Conservation (phyloP, 2,797 vertebrate species). For the Chromobotia macracanthus region DNA sequence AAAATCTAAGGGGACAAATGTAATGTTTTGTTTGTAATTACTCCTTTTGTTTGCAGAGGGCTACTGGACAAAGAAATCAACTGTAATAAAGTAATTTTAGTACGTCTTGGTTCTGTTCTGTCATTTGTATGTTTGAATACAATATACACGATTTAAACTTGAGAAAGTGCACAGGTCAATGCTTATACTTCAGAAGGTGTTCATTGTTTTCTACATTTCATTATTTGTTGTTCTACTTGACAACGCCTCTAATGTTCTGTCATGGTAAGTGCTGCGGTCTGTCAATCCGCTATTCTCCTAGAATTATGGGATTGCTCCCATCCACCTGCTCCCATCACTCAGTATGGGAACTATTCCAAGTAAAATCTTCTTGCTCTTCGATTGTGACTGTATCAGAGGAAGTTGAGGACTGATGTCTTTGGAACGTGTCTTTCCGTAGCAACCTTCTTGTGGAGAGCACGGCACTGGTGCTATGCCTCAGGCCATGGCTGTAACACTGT, state of each 20-base stretch:
- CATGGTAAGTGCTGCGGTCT: too few relatives aligned
- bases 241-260: too few relatives aligned
- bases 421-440: conserved; percentile 57
- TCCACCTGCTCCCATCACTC: conserved; percentile 53
- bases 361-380: conserved; percentile 70
- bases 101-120: conserved; percentile 73
- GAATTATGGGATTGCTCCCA: too few relatives aligned
- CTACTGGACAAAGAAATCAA: conserved; percentile 96
- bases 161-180: too few relatives aligned
- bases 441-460: conserved; percentile 53
- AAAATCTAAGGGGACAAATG: conserved; percentile 87
- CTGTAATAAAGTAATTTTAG: conserved; percentile 99
- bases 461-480: conserved; percentile 55
- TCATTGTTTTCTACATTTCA: too few relatives aligned
- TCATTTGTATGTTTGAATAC: conserved; percentile 1
- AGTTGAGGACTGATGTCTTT: conserved; percentile 41
- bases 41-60: conserved; percentile 97
- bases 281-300: background rate
- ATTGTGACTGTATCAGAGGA: conserved; percentile 4
- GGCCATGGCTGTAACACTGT: conserved; percentile 40
- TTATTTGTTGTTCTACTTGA: too few relatives aligned
- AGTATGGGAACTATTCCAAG: conserved; percentile 89
- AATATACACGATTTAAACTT: background rate
- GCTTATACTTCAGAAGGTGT: too few relatives aligned
- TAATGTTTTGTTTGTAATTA: conserved; percentile 99